Evolutionary conservation across 2,797 vertebrate species (phyloP).

Genomic region (Trematomus bernacchii): DNA sequence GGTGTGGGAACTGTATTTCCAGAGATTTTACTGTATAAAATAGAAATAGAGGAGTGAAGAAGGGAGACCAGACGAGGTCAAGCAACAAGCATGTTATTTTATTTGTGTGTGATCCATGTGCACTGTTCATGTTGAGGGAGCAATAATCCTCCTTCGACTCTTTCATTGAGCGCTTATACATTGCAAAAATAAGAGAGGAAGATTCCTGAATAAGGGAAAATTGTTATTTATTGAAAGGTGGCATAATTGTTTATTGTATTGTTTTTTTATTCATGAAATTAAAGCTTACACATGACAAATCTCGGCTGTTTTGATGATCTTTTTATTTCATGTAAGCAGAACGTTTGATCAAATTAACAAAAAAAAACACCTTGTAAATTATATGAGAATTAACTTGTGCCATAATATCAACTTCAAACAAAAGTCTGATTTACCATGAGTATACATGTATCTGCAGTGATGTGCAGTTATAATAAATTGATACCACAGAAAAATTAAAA

Average conservation of each 20-base stretch:
- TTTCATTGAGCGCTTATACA: constrained; percentile 48
- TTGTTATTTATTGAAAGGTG: constrained; percentile 81
- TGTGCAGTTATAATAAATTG: not conserved
- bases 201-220: constrained; percentile 50
- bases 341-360: not conserved
- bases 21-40: constrained; percentile 53
- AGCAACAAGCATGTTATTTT: constrained; percentile 64
- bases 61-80: constrained; percentile 6
- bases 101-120: constrained; percentile 64
- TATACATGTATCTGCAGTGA: not conserved
- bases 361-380: not conserved
- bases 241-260: constrained; percentile 77
- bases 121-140: constrained; percentile 49
- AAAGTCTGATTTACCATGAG: not conserved
- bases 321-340: constrained; percentile 3
- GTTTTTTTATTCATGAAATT: constrained; percentile 82
- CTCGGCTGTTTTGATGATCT: constrained; percentile 1
- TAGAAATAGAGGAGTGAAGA: constrained; percentile 17
- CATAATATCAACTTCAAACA: not conserved
- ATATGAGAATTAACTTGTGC: not conserved
- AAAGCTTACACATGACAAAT: constrained; percentile 72
- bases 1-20: constrained; percentile 25
- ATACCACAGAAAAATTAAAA: constrained; percentile 18
- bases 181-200: constrained; percentile 56
- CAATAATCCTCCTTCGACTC: constrained; percentile 19